Evolutionary conservation across 2,113 vertebrate genomes (phyloP), one percentile per base, ranked within the genome.

Genomic region (Pristiophorus japonicus): DNA sequence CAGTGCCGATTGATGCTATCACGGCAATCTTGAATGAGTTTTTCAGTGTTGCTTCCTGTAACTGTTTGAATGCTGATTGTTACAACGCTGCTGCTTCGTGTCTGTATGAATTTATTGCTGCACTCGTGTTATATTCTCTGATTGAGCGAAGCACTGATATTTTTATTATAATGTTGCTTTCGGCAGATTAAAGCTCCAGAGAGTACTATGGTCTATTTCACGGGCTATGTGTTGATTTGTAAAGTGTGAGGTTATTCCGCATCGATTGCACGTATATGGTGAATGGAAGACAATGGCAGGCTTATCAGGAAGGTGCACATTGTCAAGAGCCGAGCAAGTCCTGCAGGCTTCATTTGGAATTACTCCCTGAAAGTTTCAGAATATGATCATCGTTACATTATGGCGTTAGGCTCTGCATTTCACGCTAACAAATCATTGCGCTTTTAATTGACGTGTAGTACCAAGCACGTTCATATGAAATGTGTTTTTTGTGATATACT

Each of bases 101-200:
- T 59, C 27, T 59, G 47, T 34, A 88, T 34, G 47, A 91, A 91
- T 91, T 91, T 38, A 91, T 91, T 91, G 88, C 34, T n/a, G n/a
- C n/a, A n/a, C n/a, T n/a, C n/a, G n/a, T n/a, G n/a, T n/a, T n/a
- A n/a, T n/a, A n/a, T n/a, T n/a, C n/a, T n/a, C n/a, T n/a, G n/a
- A n/a, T n/a, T n/a, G n/a, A n/a, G n/a, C n/a, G n/a, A n/a, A n/a
- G n/a, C n/a, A n/a, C n/a, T 38, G 34, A 51, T 4, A 51, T 88
- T 75, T 45, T 6, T 55, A 55, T 91, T 4, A 62, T 62, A 38
- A 18, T 91, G 30, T 90, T 90, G 47, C 51, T n/a, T 91, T 91
- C 59, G 14, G 34, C 55, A 62, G 55, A 91, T 91, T 91, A 91
- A 91, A 91, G 55, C 5, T 63, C 38, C 30, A 38, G 55, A n/a